Evolutionary conservation across 2,797 vertebrate genomes (phyloP), one percentile per base, ranked within the genome.

Genomic region (Sphaeramia orbicularis): DNA sequence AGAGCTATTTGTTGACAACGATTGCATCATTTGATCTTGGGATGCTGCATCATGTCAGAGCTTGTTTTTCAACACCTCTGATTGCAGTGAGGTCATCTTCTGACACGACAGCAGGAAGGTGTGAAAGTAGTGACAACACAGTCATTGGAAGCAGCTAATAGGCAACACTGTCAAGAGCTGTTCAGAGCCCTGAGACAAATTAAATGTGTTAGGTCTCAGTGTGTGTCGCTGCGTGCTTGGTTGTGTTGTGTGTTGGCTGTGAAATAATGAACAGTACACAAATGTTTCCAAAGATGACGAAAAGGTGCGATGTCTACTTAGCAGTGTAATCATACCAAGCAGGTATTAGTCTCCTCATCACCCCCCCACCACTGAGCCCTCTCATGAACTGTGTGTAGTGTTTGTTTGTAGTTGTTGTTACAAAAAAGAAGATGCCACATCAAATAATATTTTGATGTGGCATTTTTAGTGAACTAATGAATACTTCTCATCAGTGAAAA

Each of bases 61-160:
- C 14, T 40, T 50, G 48, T 42, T 52, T 63, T 40, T 42, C 3
- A 7, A 52, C 60, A 63, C 60, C 60, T 63, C 10, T 63, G 30
- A 53, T 43, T 44, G 10, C 18, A 12, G 16, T 45, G 58, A 9
- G 15, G 40, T 11, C 13, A 15, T 14, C 8, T 5, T 16, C 6
- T 45, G 35, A 16, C 8, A 19, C 49, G 27, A 1, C 10, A 13
- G 16, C 7, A 19, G 14, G 30, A 4, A 58, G 45, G 54, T 58
- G 65, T 57, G 44, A 56, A 48, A 38, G 14, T 32, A 30, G 44
- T 1, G 14, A 11, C 36, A 10, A 11, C 13, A 49, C 11, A 30
- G 8, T 7, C 36, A 49, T 18, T 49, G 35, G n/a, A n/a, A n/a
- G n/a, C 36, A 21, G n/a, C 16, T 19, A 27, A 27, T 24, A 13